Evolutionary conservation across 2,113 vertebrate species (phyloP).

Genomic region (Cryptotis parvus): DNA sequence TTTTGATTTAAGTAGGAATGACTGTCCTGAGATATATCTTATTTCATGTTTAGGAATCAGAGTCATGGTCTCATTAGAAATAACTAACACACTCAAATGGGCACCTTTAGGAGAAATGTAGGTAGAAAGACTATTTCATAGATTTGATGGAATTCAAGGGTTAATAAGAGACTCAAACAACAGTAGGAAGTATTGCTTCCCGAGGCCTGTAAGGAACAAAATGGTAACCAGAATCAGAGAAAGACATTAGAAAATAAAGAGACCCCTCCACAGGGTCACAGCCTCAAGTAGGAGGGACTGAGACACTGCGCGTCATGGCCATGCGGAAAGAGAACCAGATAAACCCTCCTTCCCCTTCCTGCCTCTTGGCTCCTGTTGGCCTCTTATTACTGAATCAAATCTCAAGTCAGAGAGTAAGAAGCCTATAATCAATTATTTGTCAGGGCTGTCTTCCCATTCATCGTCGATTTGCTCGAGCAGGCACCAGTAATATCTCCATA

Average conservation of each 20-base stretch:
- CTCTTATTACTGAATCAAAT: not conserved
- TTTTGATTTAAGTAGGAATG: not conserved
- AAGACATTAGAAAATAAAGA: not conserved
- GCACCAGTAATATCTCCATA: no score
- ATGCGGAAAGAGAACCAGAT: not conserved
- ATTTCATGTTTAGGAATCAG: not conserved
- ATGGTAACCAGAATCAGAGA: not conserved
- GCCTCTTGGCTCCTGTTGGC: not conserved
- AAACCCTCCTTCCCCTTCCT: not conserved
- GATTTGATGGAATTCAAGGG: not conserved
- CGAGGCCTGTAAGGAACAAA: not conserved
- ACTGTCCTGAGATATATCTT: not conserved
- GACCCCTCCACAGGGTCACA: rapidly evolving
- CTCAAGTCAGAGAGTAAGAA: not conserved
- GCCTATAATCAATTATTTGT: not conserved
- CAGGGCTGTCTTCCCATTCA: no score
- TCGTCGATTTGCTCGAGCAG: no score
- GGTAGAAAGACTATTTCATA: not conserved
- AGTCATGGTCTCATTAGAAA: not conserved
- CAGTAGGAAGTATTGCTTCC: not conserved
- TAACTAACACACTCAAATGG: not conserved
- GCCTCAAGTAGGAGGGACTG: not conserved
- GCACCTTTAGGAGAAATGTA: slow-evolving; percentile 2
- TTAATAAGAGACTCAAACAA: not conserved
- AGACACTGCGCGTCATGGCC: not conserved